Percentiles rank a stretch among this genome's conserved stretches.
These are phyloP conservation scores for Plecotus auritus DNA, from an alignment of 2,113 vertebrate species.

Conservation along the genomic window DNA sequence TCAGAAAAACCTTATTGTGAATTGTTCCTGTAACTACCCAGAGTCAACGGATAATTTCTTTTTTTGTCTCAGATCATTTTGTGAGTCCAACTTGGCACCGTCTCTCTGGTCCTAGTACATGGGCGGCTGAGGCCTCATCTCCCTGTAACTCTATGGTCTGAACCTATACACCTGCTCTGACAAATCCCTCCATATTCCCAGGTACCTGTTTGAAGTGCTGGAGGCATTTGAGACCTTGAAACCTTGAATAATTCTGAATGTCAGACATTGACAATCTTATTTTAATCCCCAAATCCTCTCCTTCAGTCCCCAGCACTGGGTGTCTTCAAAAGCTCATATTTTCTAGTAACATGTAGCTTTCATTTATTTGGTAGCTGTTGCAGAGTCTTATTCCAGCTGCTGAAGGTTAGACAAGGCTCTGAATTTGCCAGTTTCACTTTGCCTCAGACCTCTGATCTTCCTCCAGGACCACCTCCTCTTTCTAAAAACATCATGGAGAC, in stretches of 20 bases:
- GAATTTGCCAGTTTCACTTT: neutral
- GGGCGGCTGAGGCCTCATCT: neutral
- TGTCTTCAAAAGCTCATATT: neutral
- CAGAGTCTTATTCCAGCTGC: neutral
- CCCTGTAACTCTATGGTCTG: neutral
- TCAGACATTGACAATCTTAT: neutral
- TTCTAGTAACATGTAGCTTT: neutral
- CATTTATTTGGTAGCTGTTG: neutral
- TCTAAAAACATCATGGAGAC: neutral
- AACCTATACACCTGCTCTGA: neutral
- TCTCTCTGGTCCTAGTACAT: neutral
- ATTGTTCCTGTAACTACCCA: neutral
- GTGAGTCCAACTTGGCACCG: neutral
- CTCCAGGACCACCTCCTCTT: neutral
- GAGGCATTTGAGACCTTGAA: neutral
- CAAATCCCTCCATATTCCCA: neutral
- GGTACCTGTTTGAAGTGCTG: neutral
- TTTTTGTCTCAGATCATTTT: neutral
- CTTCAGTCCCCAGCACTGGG: neutral
- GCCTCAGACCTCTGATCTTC: neutral
- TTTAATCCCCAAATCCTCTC: neutral
- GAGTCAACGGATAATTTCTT: neutral
- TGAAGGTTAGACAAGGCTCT: neutral
- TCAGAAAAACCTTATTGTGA: neutral
- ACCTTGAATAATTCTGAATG: slow-evolving; percentile 5